phyloP scores from a whole-genome alignment of 2,888 invertebrate species.

The Hemicrepidius hirtus region DNA sequence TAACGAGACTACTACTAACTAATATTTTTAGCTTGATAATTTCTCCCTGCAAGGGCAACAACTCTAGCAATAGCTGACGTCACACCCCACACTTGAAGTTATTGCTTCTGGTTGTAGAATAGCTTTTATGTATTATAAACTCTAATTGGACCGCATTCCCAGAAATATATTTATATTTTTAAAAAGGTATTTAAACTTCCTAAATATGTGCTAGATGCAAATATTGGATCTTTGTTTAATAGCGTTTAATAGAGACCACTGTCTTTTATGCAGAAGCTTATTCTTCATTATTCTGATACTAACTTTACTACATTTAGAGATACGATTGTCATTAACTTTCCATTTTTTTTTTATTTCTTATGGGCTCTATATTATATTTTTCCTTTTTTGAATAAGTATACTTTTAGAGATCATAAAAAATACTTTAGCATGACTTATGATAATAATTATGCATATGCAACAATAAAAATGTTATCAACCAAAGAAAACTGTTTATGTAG shows the following conservation, averaged over 20 bases:
- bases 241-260: neutral
- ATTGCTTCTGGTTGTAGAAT: slow-evolving; percentile 47
- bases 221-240: slow-evolving; percentile 4
- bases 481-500: too few species aligned
- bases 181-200: slow-evolving; percentile 37
- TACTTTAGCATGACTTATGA: too few species aligned
- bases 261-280: neutral
- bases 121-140: slow-evolving; percentile 51
- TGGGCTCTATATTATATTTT: too few species aligned
- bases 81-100: slow-evolving; percentile 42
- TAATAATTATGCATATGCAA: too few species aligned
- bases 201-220: slow-evolving; percentile 18
- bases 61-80: slow-evolving; percentile 30
- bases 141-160: slow-evolving; percentile 49
- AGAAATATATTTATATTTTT: slow-evolving; percentile 48
- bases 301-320: too few species aligned
- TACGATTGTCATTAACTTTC: too few species aligned
- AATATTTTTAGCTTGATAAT: slow-evolving; percentile 37
- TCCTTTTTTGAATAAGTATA: too few species aligned
- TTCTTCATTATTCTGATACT: too few species aligned
- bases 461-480: too few species aligned
- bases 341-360: too few species aligned
- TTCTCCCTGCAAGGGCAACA: slow-evolving; percentile 21
- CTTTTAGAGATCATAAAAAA: too few species aligned
- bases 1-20: neutral